These are phyloP conservation scores for Buathra laborator DNA, from an alignment of 2,888 invertebrate genomes.

Conservation along the genomic window DNA sequence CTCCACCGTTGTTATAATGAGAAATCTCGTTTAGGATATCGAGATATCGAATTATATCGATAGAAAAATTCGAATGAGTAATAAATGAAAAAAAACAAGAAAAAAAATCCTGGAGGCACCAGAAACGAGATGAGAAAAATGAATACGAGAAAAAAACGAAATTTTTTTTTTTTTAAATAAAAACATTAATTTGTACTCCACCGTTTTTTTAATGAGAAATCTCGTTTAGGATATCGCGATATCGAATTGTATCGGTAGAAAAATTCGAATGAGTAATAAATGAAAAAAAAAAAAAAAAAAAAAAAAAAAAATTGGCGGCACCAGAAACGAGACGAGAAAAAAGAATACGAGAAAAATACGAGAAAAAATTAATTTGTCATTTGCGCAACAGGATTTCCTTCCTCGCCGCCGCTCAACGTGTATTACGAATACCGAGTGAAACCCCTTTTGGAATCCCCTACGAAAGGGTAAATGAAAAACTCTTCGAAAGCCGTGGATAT, in stretches of 20 bases:
- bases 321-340: conserved; percentile 1
- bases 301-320: too few relatives aligned
- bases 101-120: background rate
- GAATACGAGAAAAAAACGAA: too few relatives aligned
- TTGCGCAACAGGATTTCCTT: conserved; percentile 61
- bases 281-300: background rate
- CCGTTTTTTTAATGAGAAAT: conserved; percentile 81
- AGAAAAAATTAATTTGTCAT: conserved; percentile 48
- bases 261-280: conserved; percentile 7
- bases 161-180: too few relatives aligned
- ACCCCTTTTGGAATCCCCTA: background rate
- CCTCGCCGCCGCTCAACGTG: conserved; percentile 32
- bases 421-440: background rate
- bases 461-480: conserved; percentile 6
- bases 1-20: conserved; percentile 81
- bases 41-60: conserved; percentile 22
- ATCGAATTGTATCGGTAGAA: conserved; percentile 15
- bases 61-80: conserved; percentile 5
- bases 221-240: conserved; percentile 59
- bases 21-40: conserved; percentile 68
- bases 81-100: background rate
- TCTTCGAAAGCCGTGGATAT: conserved; percentile 31
- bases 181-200: conserved; percentile 73
- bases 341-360: background rate
- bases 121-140: conserved; percentile 5